Evolutionary conservation across 2,797 vertebrate species (phyloP).

Genomic region (Cygnus olor): DNA sequence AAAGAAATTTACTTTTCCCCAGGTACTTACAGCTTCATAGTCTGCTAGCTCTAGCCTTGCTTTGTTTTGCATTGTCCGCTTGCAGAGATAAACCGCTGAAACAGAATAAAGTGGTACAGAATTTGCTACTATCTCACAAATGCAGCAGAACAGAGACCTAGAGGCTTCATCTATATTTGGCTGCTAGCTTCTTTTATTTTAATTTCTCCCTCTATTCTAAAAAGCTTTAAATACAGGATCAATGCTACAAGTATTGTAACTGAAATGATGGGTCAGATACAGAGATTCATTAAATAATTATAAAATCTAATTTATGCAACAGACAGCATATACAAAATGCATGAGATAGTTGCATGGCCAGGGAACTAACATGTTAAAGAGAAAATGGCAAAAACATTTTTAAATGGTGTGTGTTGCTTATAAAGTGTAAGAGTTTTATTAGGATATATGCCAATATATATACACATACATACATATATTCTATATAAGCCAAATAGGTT

Average conservation of each 20-base stretch:
- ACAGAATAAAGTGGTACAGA: conserved; percentile 45
- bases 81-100: conserved; percentile 98
- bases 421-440: neutral
- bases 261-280: conserved; percentile 2
- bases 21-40: conserved; percentile 93
- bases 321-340: conserved; percentile 18
- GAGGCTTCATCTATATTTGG: neutral
- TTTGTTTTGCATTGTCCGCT: conserved; percentile 99
- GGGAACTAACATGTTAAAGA: neutral
- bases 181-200: neutral
- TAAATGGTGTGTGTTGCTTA: neutral
- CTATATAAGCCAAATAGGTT: neutral
- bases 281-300: conserved; percentile 39
- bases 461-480: neutral
- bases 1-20: neutral
- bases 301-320: conserved; percentile 9
- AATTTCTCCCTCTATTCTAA: neutral
- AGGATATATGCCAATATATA: neutral
- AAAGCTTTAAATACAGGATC: neutral
- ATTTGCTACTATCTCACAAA: conserved; percentile 37
- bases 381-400: neutral
- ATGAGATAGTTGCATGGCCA: neutral
- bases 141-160: neutral
- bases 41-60: conserved; percentile 96
- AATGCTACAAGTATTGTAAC: neutral